phyloP scores from a whole-genome alignment of 2,113 vertebrate species.

The Tor tambroides region DNA sequence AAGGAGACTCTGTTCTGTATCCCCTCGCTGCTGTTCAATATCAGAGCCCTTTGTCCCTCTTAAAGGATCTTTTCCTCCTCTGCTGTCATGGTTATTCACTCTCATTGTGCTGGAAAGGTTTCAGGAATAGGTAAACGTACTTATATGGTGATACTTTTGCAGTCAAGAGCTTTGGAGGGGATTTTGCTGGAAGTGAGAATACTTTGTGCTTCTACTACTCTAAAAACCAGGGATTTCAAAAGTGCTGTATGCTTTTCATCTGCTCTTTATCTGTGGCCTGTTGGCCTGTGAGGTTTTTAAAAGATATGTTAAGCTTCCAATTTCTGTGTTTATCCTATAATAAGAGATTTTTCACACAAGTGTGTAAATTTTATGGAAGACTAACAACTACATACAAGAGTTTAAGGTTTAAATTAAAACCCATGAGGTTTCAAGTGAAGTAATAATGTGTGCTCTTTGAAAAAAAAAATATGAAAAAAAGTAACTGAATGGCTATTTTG shows the following conservation, averaged over 20 bases:
- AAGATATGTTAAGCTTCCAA: background rate
- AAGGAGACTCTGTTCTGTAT: constrained; percentile 25
- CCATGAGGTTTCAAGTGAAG: background rate
- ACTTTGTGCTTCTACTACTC: background rate
- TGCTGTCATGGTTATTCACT: background rate
- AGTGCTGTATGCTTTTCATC: background rate
- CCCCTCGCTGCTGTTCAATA: constrained; percentile 22
- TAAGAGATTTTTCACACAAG: background rate
- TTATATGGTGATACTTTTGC: constrained; percentile 31
- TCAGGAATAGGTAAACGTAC: constrained; percentile 25
- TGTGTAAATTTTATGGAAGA: background rate
- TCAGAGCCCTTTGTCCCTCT: constrained; percentile 27
- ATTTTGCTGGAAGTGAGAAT: constrained; percentile 25
- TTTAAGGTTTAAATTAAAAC: constrained; percentile 24
- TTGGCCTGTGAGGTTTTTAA: background rate
- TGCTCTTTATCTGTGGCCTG: background rate
- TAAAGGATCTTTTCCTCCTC: constrained; percentile 1
- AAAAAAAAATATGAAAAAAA: background rate
- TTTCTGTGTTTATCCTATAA: background rate
- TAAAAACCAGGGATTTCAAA: background rate
- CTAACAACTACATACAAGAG: background rate
- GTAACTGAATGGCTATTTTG: background rate
- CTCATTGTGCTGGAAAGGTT: constrained; percentile 28
- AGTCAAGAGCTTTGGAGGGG: constrained; percentile 3
- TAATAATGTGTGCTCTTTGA: background rate